Percentiles rank a stretch among this genome's conserved stretches.
phyloP scores from a whole-genome alignment of 2,888 invertebrate genomes.

The Trisateles emortualis region DNA sequence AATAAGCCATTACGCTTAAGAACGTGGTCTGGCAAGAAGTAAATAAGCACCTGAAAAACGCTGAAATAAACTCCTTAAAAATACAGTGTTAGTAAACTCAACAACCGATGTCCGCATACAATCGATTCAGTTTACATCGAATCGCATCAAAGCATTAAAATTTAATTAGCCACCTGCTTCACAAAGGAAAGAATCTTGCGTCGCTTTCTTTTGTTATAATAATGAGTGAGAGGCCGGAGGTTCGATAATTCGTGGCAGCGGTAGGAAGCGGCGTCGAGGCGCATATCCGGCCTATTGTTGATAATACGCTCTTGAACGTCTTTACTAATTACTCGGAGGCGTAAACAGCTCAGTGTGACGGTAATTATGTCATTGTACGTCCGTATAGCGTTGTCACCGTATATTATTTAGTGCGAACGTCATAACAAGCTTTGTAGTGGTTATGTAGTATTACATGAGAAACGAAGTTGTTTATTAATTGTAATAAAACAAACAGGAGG shows the following conservation, averaged over 20 bases:
- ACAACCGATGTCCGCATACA: constrained; percentile 55
- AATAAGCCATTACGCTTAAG: not conserved
- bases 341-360: constrained; percentile 65
- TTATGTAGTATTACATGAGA: not conserved
- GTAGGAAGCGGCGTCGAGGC: constrained; percentile 76
- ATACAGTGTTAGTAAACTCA: constrained; percentile 44
- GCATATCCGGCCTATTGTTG: constrained; percentile 72
- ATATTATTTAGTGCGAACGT: constrained; percentile 27
- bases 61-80: constrained; percentile 57
- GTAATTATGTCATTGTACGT: constrained; percentile 46
- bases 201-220: constrained; percentile 45
- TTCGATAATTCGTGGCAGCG: constrained; percentile 53
- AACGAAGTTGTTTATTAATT: not conserved
- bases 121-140: constrained; percentile 63
- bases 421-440: constrained; percentile 2
- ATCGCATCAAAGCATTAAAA: constrained; percentile 71
- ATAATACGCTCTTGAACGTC: constrained; percentile 64
- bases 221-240: constrained; percentile 50
- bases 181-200: constrained; percentile 39
- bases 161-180: constrained; percentile 78
- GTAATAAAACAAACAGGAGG: too few relatives aligned
- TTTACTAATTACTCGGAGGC: constrained; percentile 66
- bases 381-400: constrained; percentile 40
- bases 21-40: constrained; percentile 37
- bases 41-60: constrained; percentile 48